A percentile compares a stretch with the other conserved stretches of the same genome.
These are phyloP conservation scores for Strigamia maritima DNA, from an alignment of 2,888 invertebrate genomes.

Conservation along the genomic window DNA sequence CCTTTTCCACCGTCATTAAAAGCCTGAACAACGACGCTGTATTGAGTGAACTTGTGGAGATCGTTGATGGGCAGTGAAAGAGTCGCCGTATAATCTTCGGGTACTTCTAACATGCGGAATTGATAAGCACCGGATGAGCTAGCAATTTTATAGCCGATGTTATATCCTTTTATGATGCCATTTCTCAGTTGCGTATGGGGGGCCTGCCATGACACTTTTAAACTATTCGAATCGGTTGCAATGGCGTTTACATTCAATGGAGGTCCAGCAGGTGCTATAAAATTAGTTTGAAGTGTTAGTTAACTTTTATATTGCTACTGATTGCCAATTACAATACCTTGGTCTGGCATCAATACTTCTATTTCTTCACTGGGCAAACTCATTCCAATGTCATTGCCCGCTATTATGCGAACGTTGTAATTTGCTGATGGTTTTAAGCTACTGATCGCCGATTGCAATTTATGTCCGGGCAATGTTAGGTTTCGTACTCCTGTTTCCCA, in stretches of 20 bases:
- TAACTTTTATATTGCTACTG: too few relatives aligned
- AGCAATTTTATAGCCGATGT: constrained; percentile 7
- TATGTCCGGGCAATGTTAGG: neutral
- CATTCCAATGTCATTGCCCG: neutral
- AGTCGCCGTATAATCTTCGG: neutral
- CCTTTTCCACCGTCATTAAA: constrained; percentile 51
- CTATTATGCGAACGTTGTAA: neutral
- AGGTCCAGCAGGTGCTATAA: neutral
- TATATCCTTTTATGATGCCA: constrained; percentile 12
- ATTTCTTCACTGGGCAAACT: neutral
- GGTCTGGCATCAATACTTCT: neutral
- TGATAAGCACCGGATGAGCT: neutral
- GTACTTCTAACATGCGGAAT: neutral
- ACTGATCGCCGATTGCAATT: neutral
- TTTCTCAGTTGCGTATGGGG: neutral
- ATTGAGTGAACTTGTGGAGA: constrained; percentile 48
- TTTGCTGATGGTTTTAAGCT: neutral
- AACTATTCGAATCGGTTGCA: neutral
- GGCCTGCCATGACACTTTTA: neutral
- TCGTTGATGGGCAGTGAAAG: neutral
- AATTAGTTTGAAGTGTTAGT: too few relatives aligned
- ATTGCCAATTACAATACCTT: neutral
- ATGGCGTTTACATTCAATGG: neutral
- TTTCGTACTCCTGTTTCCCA: neutral
- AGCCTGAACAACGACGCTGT: constrained; percentile 51